These are phyloP conservation scores for Scotopteryx bipunctaria DNA, from an alignment of 2,888 invertebrate genomes.

Conservation along the genomic window DNA sequence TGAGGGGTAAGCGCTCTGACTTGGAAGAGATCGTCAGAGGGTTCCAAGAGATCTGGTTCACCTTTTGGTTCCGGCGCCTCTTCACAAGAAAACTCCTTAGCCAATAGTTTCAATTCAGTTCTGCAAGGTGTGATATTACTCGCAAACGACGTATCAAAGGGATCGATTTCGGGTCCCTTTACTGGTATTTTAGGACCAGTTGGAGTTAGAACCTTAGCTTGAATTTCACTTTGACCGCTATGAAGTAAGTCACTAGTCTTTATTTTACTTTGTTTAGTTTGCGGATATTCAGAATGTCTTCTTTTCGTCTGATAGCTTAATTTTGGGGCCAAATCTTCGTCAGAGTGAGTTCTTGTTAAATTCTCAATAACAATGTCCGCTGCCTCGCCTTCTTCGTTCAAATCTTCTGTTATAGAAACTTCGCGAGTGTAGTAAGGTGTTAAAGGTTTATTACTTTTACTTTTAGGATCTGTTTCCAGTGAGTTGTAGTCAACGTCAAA, in stretches of 20 bases:
- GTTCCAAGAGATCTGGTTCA: slow-evolving; percentile 74
- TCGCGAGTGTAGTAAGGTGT: slow-evolving; percentile 91
- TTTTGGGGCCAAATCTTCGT: slow-evolving; percentile 85
- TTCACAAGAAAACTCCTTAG: slow-evolving; percentile 88
- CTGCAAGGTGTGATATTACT: slow-evolving; percentile 89
- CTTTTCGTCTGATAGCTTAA: slow-evolving; percentile 65
- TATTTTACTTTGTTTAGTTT: slow-evolving; percentile 48
- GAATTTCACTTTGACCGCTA: slow-evolving; percentile 55
- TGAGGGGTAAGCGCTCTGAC: slow-evolving; percentile 89
- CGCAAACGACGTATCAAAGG: slow-evolving; percentile 95
- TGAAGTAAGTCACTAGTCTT: slow-evolving; percentile 68
- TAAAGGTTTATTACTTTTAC: slow-evolving; percentile 87
- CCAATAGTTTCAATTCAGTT: slow-evolving; percentile 90
- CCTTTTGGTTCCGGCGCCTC: slow-evolving; percentile 57
- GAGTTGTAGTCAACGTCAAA: slow-evolving; percentile 78
- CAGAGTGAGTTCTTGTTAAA: slow-evolving; percentile 84
- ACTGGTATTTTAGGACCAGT: slow-evolving; percentile 54
- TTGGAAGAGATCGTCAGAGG: slow-evolving; percentile 82
- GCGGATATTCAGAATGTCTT: slow-evolving; percentile 79
- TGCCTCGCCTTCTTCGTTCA: slow-evolving; percentile 83
- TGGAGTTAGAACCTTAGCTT: slow-evolving; percentile 87
- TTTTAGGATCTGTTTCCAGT: slow-evolving; percentile 84
- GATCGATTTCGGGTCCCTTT: slow-evolving; percentile 84
- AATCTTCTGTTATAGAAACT: slow-evolving; percentile 81
- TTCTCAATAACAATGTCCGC: slow-evolving; percentile 86